Conservation (phyloP, 2,888 invertebrate species). For the Cerastis leucographa region DNA sequence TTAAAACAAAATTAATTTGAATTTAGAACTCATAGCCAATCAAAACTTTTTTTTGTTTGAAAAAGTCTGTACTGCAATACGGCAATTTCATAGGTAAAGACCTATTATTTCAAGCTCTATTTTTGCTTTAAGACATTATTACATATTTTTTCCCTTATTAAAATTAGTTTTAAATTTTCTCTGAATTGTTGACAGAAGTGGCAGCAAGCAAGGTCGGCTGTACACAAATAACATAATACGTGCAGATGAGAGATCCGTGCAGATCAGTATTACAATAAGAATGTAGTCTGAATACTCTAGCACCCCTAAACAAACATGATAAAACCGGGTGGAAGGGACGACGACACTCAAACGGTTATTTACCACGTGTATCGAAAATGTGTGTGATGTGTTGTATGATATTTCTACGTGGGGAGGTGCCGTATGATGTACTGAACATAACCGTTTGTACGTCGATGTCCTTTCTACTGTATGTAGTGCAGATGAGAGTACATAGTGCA, state of each 20-base stretch:
- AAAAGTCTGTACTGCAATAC: too few relatives aligned
- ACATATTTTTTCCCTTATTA: background rate
- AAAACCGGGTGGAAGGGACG: too few relatives aligned
- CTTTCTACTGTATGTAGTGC: background rate
- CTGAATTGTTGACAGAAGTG: background rate
- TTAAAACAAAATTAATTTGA: too few relatives aligned
- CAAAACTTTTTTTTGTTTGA: too few relatives aligned
- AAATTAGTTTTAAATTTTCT: background rate
- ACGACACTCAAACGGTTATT: too few relatives aligned
- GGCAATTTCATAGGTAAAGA: too few relatives aligned
- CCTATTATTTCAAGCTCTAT: background rate
- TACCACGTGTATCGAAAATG: background rate
- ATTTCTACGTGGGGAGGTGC: background rate
- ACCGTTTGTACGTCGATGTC: background rate
- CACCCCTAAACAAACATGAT: background rate
- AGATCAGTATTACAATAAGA: too few relatives aligned
- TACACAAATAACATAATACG: background rate
- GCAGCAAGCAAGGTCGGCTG: background rate
- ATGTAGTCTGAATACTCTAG: too few relatives aligned
- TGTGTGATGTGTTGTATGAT: too few relatives aligned
- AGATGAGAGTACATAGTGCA: background rate
- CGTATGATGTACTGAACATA: background rate
- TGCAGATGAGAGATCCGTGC: too few relatives aligned
- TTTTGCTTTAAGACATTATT: background rate
- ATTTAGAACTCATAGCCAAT: too few relatives aligned